Percentiles rank a stretch among this genome's conserved stretches.
phyloP scores from a whole-genome alignment of 35 echinoderm and acorn worm species.

The Chiridota heheva region DNA sequence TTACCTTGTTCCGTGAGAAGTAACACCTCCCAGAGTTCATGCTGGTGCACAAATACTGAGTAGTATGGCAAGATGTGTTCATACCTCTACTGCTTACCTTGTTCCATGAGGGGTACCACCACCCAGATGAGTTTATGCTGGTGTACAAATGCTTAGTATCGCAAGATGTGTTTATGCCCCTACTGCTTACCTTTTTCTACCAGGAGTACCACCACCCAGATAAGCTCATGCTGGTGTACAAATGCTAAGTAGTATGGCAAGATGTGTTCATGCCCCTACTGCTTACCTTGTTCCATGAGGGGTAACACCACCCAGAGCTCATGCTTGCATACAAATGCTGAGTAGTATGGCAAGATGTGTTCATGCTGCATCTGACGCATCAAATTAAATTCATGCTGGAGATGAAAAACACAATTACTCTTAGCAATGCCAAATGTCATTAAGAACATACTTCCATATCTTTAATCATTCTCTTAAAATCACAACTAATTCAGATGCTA shows the following conservation, averaged over 20 bases:
- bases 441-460: no score
- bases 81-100: constrained; percentile 54
- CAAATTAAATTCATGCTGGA: constrained; percentile 72
- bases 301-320: constrained; percentile 98
- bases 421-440: no score
- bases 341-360: constrained; percentile 18
- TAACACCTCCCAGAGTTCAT: constrained; percentile 81
- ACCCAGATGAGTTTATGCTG: constrained; percentile 4
- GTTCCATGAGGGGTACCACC: constrained; percentile 26
- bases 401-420: constrained; percentile 13
- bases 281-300: constrained; percentile 93
- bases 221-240: constrained; percentile 64
- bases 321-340: constrained; percentile 65
- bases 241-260: constrained; percentile 52
- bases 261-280: neutral
- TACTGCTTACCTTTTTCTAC: no score
- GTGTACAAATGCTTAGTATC: constrained; percentile 2
- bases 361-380: constrained; percentile 58
- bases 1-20: constrained; percentile 82
- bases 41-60: constrained; percentile 41
- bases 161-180: no score
- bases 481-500: no score
- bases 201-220: neutral
- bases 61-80: constrained; percentile 58
- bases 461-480: no score